Evolutionary conservation across 2,888 invertebrate species (phyloP), one percentile per base, ranked within the genome.

Genomic region (Leucophenga montana): DNA sequence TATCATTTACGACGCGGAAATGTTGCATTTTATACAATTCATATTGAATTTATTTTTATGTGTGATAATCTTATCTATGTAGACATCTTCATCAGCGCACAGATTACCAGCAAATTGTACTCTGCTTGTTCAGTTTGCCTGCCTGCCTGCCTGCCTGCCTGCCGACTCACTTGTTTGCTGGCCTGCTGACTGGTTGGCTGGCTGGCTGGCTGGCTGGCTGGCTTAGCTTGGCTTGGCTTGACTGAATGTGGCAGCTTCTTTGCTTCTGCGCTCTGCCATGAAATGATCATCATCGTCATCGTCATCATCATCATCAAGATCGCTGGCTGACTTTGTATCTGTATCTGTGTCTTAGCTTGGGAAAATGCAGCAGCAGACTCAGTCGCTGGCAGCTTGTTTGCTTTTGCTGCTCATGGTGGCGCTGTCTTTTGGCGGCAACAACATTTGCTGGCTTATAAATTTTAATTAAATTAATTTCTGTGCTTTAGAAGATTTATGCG

Each of bases 51-150:
- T 70, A 68, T 68, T 57, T 67, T 67, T 62, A 72, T 67, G 65
- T 72, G 70, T 72, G 74, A 76, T 77, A 78, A 77, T 74, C 78
- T 78, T 74, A 80, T 80, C 82, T 73, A 65, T 33, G 77, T 70
- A 77, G 78, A 80, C 82, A 83, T 79, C 79, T 80, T 76, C 82
- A 77, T 78, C 78, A 78, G 76, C 70, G 68, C 70, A 59, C 59
- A 74, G 76, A 76, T 79, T 80, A 76, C 72, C 72, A 73, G 74
- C 77, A 76, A 81, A 78, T 79, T 80, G 76, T 50, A 66, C 62
- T 67, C 59, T 67, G 64, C 69, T 67, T 16, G 53, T 68, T 69
- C 31, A 27, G 11, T 13, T 13, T 57, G 27, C n/a, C 27, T 27
- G 31, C 22, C 11, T 57, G 31, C 31, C n/a, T 14, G 57, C 22